Evolutionary conservation across 2,797 vertebrate species (phyloP), one percentile per base, ranked within the genome.

Genomic region (Poeciliopsis paucimaculata): DNA sequence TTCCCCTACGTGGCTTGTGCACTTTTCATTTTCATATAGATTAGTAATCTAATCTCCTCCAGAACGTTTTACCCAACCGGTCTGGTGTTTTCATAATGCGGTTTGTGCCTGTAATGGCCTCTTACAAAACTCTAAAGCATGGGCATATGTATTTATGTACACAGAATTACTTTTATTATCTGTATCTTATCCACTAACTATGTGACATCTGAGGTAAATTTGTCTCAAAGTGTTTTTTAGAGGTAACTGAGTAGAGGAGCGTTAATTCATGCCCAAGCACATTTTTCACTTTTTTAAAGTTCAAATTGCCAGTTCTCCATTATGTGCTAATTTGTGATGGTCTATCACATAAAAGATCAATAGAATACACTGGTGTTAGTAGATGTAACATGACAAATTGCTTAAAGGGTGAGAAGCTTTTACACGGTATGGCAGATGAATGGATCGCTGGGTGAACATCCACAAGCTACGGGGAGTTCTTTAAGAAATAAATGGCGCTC

Each of bases 391-490:
- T 70, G 64, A 23, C 36, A 70, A 68, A 15, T 45, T 70, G 20
- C 11, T 70, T 15, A 26, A n/a, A 39, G 39, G 11, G 39, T 70
- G 39, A n/a, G 41, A 43, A n/a, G 12, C 41, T 45, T 70, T 70
- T 70, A 43, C 11, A 45, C 1, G 2, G 5, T 3, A 43, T 11
- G 12, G 66, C 43, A 45, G 23, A 84, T 89, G 88, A 90, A 86
- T 28, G 39, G 64, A 70, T 70, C 73, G 75, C 84, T 88, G 83
- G 72, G 36, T 78, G 86, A 87, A 88, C 75, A 77, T 83, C 83
- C 90, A 75, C 82, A 84, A 79, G 80, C 83, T 81, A 80, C 45
- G 11, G 73, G 23, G 36, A 78, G 81, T 62, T 66, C 81, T 86
- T 84, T 36, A n/a, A 72, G 77, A 82, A 82, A 86, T 82, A 78